These are phyloP conservation scores for Hydrotaea cyrtoneurina DNA, from an alignment of 2,888 invertebrate species.

Conservation along the genomic window DNA sequence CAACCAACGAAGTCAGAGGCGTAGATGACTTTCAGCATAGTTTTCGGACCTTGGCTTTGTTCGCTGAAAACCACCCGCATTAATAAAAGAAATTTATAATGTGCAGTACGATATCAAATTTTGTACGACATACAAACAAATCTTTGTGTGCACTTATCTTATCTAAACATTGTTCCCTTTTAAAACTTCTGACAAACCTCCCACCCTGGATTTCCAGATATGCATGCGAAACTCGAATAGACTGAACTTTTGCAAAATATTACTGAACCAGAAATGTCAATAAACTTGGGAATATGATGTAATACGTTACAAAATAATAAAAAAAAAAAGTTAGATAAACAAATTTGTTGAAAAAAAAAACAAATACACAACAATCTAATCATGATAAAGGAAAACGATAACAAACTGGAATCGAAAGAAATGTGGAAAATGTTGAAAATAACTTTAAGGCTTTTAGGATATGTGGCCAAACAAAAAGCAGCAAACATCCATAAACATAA, in stretches of 20 bases:
- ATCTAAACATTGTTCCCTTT: background rate
- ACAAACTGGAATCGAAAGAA: conserved; percentile 5
- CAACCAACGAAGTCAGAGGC: background rate
- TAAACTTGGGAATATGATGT: conserved; percentile 29
- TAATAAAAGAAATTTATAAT: too few species aligned
- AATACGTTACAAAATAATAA: conserved; percentile 17
- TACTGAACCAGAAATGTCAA: conserved; percentile 33
- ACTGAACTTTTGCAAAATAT: conserved; percentile 19
- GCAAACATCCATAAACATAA: too few species aligned
- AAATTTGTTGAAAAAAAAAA: conserved; percentile 3
- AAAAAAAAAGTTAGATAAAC: background rate
- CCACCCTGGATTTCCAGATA: background rate
- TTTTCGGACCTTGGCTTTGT: too few species aligned
- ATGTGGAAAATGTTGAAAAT: background rate
- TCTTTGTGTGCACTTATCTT: too few species aligned
- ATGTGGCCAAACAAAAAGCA: too few species aligned
- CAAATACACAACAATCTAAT: background rate
- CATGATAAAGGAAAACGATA: conserved; percentile 5
- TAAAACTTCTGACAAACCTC: background rate
- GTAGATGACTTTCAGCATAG: background rate
- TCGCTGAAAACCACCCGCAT: too few species aligned
- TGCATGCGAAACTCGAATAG: background rate
- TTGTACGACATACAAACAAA: too few species aligned
- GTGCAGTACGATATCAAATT: too few species aligned
- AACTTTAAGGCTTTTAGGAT: conserved; percentile 10